phyloP scores from a whole-genome alignment of 2,797 vertebrate species.

The Smutsia gigantea region DNA sequence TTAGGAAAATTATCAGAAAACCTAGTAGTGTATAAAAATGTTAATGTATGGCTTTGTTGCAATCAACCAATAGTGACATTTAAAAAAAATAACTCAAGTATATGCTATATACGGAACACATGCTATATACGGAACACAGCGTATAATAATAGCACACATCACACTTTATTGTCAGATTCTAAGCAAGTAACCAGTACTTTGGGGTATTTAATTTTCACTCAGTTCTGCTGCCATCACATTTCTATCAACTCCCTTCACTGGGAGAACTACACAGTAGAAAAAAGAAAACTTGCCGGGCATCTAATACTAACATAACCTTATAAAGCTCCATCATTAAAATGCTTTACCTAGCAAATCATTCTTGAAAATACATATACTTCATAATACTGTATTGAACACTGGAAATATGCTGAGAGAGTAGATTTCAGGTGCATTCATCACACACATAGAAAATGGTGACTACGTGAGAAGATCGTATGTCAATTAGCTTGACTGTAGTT shows the following conservation, averaged over 20 bases:
- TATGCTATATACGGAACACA: conserved; percentile 43
- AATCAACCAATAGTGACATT: conserved; percentile 36
- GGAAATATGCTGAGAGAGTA: background rate
- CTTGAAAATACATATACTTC: background rate
- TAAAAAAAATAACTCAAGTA: conserved; percentile 38
- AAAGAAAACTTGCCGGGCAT: background rate
- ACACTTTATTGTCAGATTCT: conserved; percentile 27
- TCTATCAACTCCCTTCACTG: conserved; percentile 42
- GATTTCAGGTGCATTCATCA: background rate
- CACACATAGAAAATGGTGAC: background rate
- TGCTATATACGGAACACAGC: conserved; percentile 31
- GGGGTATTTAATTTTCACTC: conserved; percentile 81
- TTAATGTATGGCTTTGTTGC: conserved; percentile 49
- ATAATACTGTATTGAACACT: background rate
- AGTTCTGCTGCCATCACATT: conserved; percentile 60
- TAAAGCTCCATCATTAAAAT: conserved; percentile 65
- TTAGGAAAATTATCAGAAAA: conserved; percentile 75
- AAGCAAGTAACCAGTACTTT: conserved; percentile 80
- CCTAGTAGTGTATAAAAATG: conserved; percentile 63
- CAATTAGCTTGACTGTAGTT: background rate
- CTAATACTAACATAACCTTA: conserved; percentile 48
- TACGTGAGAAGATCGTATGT: background rate
- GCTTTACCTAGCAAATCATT: background rate
- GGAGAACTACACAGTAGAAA: background rate
- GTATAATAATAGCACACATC: conserved; percentile 41